A percentile compares a stretch with the other conserved stretches of the same genome.
Evolutionary conservation across 2,888 invertebrate species (phyloP).

Genomic region (Neoascia interrupta): DNA sequence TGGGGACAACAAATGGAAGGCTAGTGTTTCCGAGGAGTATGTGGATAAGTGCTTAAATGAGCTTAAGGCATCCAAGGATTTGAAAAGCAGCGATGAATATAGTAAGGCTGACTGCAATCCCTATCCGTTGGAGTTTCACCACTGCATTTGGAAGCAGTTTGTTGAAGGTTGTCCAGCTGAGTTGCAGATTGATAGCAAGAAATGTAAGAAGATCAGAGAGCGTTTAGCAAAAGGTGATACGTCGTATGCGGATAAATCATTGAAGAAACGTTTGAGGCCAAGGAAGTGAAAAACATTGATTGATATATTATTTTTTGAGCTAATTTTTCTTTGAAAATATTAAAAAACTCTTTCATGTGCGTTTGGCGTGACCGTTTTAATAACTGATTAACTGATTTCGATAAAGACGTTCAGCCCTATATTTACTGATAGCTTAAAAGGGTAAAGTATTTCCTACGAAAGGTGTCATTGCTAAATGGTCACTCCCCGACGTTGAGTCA

Average conservation of each 20-base stretch:
- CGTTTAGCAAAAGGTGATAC: constrained; percentile 64
- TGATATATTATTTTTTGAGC: no score
- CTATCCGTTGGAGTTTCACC: constrained; percentile 68
- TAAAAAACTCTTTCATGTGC: no score
- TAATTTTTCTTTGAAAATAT: no score
- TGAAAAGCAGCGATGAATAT: constrained; percentile 1
- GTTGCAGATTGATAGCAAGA: constrained; percentile 65
- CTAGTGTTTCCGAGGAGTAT: constrained; percentile 57
- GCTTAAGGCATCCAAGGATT: constrained; percentile 4
- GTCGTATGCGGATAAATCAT: constrained; percentile 51
- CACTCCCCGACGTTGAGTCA: no score
- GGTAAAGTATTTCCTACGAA: no score
- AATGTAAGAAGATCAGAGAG: constrained; percentile 71
- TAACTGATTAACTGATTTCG: no score
- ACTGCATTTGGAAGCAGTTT: constrained; percentile 71
- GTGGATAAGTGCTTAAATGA: constrained; percentile 70
- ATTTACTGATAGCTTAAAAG: no score
- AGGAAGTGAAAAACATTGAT: no score
- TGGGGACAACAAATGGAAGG: constrained; percentile 65
- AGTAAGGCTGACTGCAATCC: constrained; percentile 61
- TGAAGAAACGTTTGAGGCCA: no score
- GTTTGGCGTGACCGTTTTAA: no score
- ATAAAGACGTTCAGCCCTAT: no score
- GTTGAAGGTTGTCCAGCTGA: constrained; percentile 71
- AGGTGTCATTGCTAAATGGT: no score